Evolutionary conservation across 2,888 invertebrate genomes (phyloP).

Genomic region (Athalia rosae): DNA sequence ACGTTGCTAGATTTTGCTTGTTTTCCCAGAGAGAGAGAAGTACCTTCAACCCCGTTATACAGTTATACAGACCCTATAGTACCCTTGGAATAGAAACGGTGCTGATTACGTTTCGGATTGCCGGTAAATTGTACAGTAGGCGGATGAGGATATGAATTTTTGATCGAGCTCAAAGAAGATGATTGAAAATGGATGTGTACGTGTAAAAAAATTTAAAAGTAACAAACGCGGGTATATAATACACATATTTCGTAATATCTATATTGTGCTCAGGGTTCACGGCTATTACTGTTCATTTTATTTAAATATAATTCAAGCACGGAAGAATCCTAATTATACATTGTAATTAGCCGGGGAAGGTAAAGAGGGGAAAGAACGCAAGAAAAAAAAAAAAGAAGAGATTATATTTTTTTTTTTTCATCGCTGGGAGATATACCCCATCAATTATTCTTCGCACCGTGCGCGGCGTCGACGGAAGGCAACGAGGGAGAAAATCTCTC

Average conservation of each 20-base stretch:
- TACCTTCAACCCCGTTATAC: too few relatives aligned
- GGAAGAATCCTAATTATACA: slow-evolving; percentile 8
- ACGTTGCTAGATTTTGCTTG: too few relatives aligned
- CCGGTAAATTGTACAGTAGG: too few relatives aligned
- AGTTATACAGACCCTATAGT: too few relatives aligned
- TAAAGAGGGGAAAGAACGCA: too few relatives aligned
- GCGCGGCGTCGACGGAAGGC: not conserved
- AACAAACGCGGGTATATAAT: not conserved
- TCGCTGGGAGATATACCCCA: not conserved
- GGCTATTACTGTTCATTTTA: not conserved
- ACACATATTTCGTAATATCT: not conserved
- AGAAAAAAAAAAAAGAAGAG: too few relatives aligned
- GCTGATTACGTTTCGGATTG: too few relatives aligned
- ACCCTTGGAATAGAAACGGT: too few relatives aligned
- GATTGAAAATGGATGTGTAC: not conserved
- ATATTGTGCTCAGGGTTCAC: not conserved
- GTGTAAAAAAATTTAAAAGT: not conserved
- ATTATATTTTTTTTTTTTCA: not conserved
- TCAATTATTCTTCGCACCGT: slow-evolving; percentile 1
- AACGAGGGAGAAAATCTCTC: not conserved
- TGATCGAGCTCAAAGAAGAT: not conserved
- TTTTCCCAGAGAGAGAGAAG: too few relatives aligned
- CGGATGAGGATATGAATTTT: too few relatives aligned
- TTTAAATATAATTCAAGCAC: not conserved
- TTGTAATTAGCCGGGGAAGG: not conserved